Evolutionary conservation across 1,140 invertebrate genomes (phyloP).

Genomic region (Lasaia peninsularis): DNA sequence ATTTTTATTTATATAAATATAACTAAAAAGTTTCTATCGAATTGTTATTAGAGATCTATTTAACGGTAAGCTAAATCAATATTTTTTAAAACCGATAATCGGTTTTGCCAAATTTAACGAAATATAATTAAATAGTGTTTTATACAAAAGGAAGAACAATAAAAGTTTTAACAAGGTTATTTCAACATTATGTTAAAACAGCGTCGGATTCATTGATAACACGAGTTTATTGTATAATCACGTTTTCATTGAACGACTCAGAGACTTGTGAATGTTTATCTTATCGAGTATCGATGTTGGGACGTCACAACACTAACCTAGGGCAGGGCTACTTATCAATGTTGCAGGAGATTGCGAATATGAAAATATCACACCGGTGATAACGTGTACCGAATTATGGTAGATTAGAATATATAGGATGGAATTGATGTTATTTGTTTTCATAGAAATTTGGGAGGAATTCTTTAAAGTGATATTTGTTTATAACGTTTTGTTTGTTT

Average conservation of each 20-base stretch:
- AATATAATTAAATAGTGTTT: not conserved
- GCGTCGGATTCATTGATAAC: conserved; percentile 7
- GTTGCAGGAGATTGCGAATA: conserved; percentile 63
- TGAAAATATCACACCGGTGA: conserved; percentile 46
- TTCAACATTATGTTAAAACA: conserved; percentile 3
- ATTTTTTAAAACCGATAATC: conserved; percentile 6
- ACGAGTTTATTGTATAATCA: not conserved
- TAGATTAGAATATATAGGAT: conserved; percentile 39
- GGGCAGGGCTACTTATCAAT: conserved; percentile 61
- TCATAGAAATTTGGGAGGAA: conserved; percentile 7
- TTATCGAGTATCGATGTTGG: conserved; percentile 31
- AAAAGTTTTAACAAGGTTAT: conserved; percentile 8
- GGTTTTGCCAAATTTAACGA: not conserved
- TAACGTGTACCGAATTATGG: conserved; percentile 61
- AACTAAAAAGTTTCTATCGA: too few species aligned
- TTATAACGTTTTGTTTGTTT: not conserved
- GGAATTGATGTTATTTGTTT: conserved; percentile 17
- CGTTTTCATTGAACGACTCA: conserved; percentile 4
- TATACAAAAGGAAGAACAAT: conserved; percentile 12
- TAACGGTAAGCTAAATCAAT: not conserved
- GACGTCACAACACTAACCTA: conserved; percentile 53
- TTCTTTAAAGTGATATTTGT: not conserved
- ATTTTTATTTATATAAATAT: too few species aligned
- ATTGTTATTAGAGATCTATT: too few species aligned
- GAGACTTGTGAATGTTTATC: conserved; percentile 2